Evolutionary conservation across 2,888 invertebrate species (phyloP), one percentile per base, ranked within the genome.

Genomic region (Hypomecis atomaria): DNA sequence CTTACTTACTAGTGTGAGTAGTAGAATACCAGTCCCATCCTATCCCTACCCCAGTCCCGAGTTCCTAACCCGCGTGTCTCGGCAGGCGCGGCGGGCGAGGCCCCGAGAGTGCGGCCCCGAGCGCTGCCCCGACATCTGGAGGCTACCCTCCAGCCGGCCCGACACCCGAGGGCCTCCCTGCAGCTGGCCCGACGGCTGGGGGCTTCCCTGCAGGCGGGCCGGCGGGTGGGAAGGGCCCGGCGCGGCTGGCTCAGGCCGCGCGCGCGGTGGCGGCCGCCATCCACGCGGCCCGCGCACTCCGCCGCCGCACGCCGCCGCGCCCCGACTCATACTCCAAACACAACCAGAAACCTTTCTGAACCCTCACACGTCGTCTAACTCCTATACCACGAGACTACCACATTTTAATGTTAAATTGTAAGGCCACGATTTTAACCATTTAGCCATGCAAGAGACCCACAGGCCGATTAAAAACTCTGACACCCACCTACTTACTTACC

Each of bases 231-330:
- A 65, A 68, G 47, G 67, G 57, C 40, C 59, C 62, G 60, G 68
- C 61, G 53, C 43, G 56, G 57, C 56, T 62, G 67, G 62, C 61
- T 47, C 59, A 65, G 60, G 64, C 53, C 34, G 55, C 66, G 67
- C 55, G 70, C 71, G 72, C 70, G 60, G 8, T 64, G 43, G 47
- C 66, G 65, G 53, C 69, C 69, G 72, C 69, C 55, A 6, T 64
- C 47, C 70, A 67, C 45, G 59, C 65, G 61, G 62, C 57, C 69
- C 72, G 55, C 48, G 47, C 48, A 37, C 56, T 67, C 37, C 65
- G 68, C n/a, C 56, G 60, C 10, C 65, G 56, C 54, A 10, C 65
- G 38, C 57, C 66, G 42, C 52, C 71, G 43, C 44, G 43, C 58
- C 36, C 54, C 37, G 53, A 62, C 52, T 9, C 56, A 44, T 66